Percentiles rank a stretch among this genome's conserved stretches.
Evolutionary conservation across 53 echinoderm and acorn worm species (phyloP).

Genomic region (Paracentrotus lividus): DNA sequence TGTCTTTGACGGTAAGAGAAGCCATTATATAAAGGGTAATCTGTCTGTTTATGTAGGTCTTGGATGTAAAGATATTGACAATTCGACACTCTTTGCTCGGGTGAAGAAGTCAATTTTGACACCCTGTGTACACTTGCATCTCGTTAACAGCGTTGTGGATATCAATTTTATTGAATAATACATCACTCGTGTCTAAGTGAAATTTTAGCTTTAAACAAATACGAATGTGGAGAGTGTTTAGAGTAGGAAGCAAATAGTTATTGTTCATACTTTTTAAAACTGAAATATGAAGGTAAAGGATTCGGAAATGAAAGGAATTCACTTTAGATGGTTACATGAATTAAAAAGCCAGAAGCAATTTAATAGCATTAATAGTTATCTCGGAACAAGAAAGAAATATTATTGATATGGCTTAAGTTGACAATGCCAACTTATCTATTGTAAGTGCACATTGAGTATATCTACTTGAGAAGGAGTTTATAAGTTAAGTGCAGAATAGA

Average conservation of each 20-base stretch:
- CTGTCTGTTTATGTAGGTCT: conserved; percentile 26
- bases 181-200: neutral
- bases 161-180: conserved; percentile 35
- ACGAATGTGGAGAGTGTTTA: neutral
- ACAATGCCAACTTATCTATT: no score
- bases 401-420: no score
- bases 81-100: neutral
- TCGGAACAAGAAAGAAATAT: neutral
- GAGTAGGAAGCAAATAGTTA: neutral
- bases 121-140: conserved; percentile 37
- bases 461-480: no score
- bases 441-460: no score
- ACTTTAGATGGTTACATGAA: neutral
- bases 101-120: conserved; percentile 46
- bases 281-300: neutral
- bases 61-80: neutral
- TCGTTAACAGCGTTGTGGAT: neutral
- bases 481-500: no score
- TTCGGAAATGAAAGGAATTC: neutral
- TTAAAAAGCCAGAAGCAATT: no score
- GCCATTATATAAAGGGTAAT: neutral
- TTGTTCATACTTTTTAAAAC: neutral
- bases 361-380: neutral
- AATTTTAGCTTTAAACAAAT: conserved; percentile 7
- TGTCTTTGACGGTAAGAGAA: conserved; percentile 30